Evolutionary conservation across 2,797 vertebrate genomes (phyloP), one percentile per base, ranked within the genome.

Genomic region (Sphaeramia orbicularis): DNA sequence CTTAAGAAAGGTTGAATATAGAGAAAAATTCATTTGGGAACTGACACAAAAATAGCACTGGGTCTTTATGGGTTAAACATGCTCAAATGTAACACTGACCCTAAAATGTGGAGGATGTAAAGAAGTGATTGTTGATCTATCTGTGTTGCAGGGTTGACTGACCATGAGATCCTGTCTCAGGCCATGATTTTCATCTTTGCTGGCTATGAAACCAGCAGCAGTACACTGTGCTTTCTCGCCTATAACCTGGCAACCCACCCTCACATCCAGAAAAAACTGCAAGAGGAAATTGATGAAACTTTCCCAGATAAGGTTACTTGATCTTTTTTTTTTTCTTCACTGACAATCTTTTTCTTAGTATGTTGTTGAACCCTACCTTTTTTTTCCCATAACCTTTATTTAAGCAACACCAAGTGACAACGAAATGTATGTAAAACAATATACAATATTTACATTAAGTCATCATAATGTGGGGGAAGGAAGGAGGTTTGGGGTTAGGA

Each of bases 91-190:
- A 24, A 24, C 21, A 24, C 4, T 24, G 24, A 24, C 21, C 21
- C 21, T 24, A 24, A 24, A 24, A 24, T 24, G 4, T 24, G 2
- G 4, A 2, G 21, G 21, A 4, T 24, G 4, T 24, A 24, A 24
- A 24, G 21, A 24, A 2, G 24, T 24, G 21, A 24, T 21, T 2
- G 7, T 32, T 4, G 45, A 2, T 49, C 5, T 30, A 32, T 48
- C 7, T 69, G 6, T 66, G 11, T 87, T 72, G 11, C 79, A 96
- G 95, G 89, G 18, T 81, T 96, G 76, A 95, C 79, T 3, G 94
- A 95, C 82, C 62, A 87, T 3, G 94, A 96, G 85, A 88, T 96
- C 70, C 82, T 94, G 37, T 87, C 94, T 14, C 94, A 96, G 76
- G 82, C 93, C 21, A 65, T 94, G 82, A 71, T 87, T 24, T 95